Conservation (phyloP, 2,888 invertebrate genomes). For the Cryptophagus acutangulus region DNA sequence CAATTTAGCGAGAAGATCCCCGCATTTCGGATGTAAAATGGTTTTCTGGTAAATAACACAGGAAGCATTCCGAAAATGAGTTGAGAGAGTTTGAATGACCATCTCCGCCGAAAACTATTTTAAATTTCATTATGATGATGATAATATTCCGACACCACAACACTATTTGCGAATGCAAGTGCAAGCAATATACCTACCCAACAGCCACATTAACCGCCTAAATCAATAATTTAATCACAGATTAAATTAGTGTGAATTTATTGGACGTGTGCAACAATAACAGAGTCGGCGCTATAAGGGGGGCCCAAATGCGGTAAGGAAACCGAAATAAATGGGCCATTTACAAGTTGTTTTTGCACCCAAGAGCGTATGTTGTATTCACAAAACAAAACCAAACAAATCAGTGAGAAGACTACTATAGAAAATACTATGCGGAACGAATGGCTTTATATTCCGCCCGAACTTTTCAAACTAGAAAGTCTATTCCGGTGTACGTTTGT, state of each 20-base stretch:
- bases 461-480: slow-evolving; percentile 37
- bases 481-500: slow-evolving; percentile 28
- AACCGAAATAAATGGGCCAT: slow-evolving; percentile 36
- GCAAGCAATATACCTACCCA: too few species aligned
- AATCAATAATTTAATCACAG: too few species aligned
- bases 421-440: slow-evolving; percentile 24
- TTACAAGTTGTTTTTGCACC: slow-evolving; percentile 38
- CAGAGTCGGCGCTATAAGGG: slow-evolving; percentile 7
- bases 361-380: slow-evolving; percentile 32
- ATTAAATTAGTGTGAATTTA: slow-evolving; percentile 19
- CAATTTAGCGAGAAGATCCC: too few species aligned
- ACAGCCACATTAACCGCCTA: too few species aligned
- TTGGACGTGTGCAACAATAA: slow-evolving; percentile 9
- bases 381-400: slow-evolving; percentile 25
- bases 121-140: too few species aligned
- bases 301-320: slow-evolving; percentile 28
- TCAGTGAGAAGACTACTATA: slow-evolving; percentile 10
- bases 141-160: too few species aligned
- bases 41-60: too few species aligned
- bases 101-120: too few species aligned
- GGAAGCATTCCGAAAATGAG: too few species aligned
- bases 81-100: too few species aligned
- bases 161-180: too few species aligned
- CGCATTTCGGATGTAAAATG: too few species aligned
- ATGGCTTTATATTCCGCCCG: slow-evolving; percentile 34